phyloP scores from a whole-genome alignment of 2,888 invertebrate genomes.

The Cephus rjabovi region DNA sequence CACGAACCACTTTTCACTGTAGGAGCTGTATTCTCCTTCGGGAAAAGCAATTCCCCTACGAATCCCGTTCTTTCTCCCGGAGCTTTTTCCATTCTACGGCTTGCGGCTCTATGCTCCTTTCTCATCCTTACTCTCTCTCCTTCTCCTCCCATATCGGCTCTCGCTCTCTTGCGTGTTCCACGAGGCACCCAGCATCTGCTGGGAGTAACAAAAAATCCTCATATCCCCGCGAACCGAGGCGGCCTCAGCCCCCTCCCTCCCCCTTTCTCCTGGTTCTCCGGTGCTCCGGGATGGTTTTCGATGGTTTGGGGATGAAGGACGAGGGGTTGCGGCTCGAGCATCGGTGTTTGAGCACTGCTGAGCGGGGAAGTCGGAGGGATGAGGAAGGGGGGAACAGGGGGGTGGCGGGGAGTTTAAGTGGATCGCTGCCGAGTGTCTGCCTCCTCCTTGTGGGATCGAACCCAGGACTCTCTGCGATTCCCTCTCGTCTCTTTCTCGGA shows the following conservation, averaged over 20 bases:
- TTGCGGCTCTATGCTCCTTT: no score
- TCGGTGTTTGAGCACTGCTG: slow-evolving; percentile 27
- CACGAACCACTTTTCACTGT: no score
- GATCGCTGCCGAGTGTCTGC: slow-evolving; percentile 60
- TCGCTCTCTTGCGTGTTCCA: slow-evolving; percentile 19
- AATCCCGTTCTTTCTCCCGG: no score
- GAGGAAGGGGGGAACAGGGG: slow-evolving; percentile 26
- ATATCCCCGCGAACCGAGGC: slow-evolving; percentile 33
- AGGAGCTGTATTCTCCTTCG: no score
- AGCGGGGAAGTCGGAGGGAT: slow-evolving; percentile 30
- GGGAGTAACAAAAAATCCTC: slow-evolving; percentile 34
- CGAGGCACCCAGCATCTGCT: slow-evolving; percentile 36
- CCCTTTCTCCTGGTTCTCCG: slow-evolving; percentile 12
- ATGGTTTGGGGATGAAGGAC: slow-evolving; percentile 17
- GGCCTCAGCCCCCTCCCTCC: slow-evolving; percentile 17
- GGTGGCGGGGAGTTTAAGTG: slow-evolving; percentile 56
- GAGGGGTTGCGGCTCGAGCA: slow-evolving; percentile 33
- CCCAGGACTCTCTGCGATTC: slow-evolving; percentile 46
- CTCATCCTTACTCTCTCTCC: no score
- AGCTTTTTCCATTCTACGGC: no score
- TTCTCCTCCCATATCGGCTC: not conserved
- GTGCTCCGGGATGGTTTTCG: slow-evolving; percentile 11
- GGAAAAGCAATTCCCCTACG: no score
- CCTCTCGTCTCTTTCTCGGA: slow-evolving; percentile 60
- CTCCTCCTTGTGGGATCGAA: slow-evolving; percentile 60